Evolutionary conservation across 2,113 vertebrate species (phyloP).

Genomic region (Athene noctua): DNA sequence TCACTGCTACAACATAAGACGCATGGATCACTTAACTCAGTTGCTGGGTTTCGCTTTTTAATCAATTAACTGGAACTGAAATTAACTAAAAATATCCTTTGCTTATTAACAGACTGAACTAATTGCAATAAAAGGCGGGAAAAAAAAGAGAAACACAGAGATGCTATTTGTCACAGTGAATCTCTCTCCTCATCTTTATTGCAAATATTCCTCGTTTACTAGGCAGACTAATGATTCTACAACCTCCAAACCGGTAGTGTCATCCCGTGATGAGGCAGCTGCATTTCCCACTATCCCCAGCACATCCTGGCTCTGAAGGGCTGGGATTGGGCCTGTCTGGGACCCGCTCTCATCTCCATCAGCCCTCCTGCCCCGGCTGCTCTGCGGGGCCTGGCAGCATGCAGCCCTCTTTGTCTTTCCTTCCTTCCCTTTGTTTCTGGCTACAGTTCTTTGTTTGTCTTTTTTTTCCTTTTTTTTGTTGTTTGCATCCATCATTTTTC

Average conservation of each 20-base stretch:
- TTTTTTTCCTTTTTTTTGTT: not conserved
- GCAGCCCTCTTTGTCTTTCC: constrained; percentile 38
- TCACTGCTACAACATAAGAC: constrained; percentile 16
- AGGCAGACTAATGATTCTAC: constrained; percentile 3
- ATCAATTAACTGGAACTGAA: constrained; percentile 68
- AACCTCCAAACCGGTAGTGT: not conserved
- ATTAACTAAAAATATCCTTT: constrained; percentile 71
- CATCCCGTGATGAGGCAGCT: not conserved
- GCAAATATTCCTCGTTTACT: constrained; percentile 14
- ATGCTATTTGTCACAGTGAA: constrained; percentile 18
- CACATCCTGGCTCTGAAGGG: not conserved
- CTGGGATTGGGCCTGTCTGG: rapidly evolving
- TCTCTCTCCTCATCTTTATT: constrained; percentile 25
- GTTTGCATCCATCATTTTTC: not conserved
- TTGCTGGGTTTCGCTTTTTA: constrained; percentile 66
- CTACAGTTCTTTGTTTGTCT: constrained; percentile 38
- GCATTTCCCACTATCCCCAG: not conserved
- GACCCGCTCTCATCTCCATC: not conserved
- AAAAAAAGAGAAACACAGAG: not conserved
- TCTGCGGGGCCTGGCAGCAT: rapidly evolving
- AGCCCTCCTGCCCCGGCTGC: not conserved
- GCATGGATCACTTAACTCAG: constrained; percentile 67
- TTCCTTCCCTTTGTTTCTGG: constrained; percentile 44
- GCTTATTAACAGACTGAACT: constrained; percentile 68
- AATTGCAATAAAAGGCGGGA: constrained; percentile 49